Evolutionary conservation across 2,888 invertebrate species (phyloP), one percentile per base, ranked within the genome.

Genomic region (Xanthostigma xanthostigma): DNA sequence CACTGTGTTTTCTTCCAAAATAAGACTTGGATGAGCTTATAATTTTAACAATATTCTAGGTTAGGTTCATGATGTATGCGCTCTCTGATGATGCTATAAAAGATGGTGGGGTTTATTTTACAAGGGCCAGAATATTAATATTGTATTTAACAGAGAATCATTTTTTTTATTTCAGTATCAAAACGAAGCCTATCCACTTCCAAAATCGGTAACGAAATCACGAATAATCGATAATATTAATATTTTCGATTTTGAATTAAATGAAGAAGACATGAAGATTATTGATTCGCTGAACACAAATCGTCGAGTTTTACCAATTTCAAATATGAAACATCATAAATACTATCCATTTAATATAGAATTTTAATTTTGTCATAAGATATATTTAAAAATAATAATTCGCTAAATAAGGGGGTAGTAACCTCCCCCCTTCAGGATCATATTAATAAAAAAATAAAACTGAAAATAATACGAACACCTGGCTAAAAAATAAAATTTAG

Each of bases 161-260:
- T 41, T 38, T 8, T 38, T 8, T 47, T 42, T 1, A 13, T 50
- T 36, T 45, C 9, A 45, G 45, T 9, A 44, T 42, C 45, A 45
- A 47, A 41, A 39, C 40, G 48, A 46, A 17, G 48, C 47, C 3
- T 48, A 48, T 35, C 45, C 48, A 2, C 48, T 91, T 53, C 90
- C 91, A 0, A 92, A 91, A 63, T 88, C 88, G 0, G 84, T 87
- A 12, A 88, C 75, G 0, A 80, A 80, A 56, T 66, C 75, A 0
- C 73, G 84, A 57, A 81, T 87, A 61, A 70, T 71, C 46, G 73
- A 80, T 59, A 81, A 92, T 66, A 76, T 84, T 55, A 62, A 83
- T 51, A 79, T 90, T 10, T 78, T 82, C 54, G 84, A 87, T 66
- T 90, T 91, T 63, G 73, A 78, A 55, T 67, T 91, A 55, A 70